These are phyloP conservation scores for Chaetodon trifasciatus DNA, from an alignment of 2,797 vertebrate genomes.

Conservation along the genomic window DNA sequence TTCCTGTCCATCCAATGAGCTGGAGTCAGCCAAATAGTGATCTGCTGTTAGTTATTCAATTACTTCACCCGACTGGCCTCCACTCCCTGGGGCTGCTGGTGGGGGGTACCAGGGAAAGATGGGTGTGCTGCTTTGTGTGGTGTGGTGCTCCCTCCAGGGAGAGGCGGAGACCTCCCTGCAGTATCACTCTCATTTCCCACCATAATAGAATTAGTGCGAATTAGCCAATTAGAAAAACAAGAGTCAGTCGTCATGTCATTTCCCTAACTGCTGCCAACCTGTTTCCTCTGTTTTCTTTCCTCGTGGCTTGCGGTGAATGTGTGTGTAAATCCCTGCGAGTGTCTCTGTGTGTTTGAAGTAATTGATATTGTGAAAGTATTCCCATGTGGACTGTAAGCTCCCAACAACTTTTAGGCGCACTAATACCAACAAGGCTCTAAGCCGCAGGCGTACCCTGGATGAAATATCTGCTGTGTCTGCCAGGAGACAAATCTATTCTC, in stretches of 20 bases:
- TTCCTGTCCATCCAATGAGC: constrained; percentile 69
- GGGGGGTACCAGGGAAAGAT: constrained; percentile 42
- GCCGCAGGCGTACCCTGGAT: constrained; percentile 76
- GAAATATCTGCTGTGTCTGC: constrained; percentile 83
- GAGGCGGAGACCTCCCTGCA: constrained; percentile 25
- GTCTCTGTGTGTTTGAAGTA: constrained; percentile 66
- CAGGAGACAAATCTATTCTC: constrained; percentile 84
- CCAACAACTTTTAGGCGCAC: constrained; percentile 77
- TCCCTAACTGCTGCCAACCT: constrained; percentile 68
- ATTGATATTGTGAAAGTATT: constrained; percentile 74
- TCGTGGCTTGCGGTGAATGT: constrained; percentile 21
- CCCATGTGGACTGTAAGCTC: constrained; percentile 71
- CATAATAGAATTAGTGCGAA: constrained; percentile 76
- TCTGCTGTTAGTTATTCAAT: constrained; percentile 79
- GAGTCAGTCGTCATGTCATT: constrained; percentile 65
- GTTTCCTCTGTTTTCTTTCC: constrained; percentile 48
- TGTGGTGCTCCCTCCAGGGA: constrained; percentile 24
- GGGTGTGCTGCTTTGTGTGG: constrained; percentile 23
- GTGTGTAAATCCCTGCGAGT: constrained; percentile 46
- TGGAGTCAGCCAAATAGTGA: constrained; percentile 76
- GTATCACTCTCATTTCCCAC: constrained; percentile 65
- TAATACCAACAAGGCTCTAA: constrained; percentile 79
- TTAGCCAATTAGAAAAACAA: constrained; percentile 78
- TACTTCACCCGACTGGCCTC: constrained; percentile 63
- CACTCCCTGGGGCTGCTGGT: constrained; percentile 54